phyloP scores from a whole-genome alignment of 1,140 invertebrate species.

The Pogonomyrmex californicus region DNA sequence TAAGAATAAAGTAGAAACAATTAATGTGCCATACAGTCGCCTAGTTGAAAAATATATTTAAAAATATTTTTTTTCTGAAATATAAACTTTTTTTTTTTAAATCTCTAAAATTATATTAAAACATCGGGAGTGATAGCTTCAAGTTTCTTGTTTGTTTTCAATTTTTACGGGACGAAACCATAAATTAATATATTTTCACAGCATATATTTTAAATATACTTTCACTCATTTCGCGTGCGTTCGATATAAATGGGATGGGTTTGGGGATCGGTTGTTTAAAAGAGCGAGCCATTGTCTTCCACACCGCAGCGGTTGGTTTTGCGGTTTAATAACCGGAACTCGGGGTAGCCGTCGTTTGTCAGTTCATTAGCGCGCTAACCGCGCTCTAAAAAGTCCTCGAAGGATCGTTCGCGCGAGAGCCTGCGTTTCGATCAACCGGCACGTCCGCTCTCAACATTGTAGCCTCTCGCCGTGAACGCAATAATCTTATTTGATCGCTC shows the following conservation, averaged over 20 bases:
- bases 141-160: neutral
- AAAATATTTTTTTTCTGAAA: neutral
- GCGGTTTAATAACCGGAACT: conserved; percentile 76
- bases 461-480: conserved; percentile 36
- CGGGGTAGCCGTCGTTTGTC: conserved; percentile 70
- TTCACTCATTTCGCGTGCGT: neutral
- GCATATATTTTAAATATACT: too few species aligned
- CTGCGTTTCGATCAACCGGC: conserved; percentile 40
- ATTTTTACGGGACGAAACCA: neutral
- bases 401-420: conserved; percentile 43
- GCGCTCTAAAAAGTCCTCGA: conserved; percentile 65
- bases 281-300: conserved; percentile 17
- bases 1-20: conserved; percentile 34
- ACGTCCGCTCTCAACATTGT: conserved; percentile 25
- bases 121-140: neutral
- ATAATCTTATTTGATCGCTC: conserved; percentile 61
- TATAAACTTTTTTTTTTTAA: neutral
- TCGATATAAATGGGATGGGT: neutral
- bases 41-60: neutral
- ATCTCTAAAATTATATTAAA: neutral
- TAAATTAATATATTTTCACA: neutral
- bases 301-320: conserved; percentile 47
- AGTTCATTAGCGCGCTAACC: conserved; percentile 71
- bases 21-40: neutral
- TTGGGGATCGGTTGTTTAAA: conserved; percentile 3